Conservation (phyloP, 2,888 invertebrate genomes). For the Ectemnius continuus region DNA sequence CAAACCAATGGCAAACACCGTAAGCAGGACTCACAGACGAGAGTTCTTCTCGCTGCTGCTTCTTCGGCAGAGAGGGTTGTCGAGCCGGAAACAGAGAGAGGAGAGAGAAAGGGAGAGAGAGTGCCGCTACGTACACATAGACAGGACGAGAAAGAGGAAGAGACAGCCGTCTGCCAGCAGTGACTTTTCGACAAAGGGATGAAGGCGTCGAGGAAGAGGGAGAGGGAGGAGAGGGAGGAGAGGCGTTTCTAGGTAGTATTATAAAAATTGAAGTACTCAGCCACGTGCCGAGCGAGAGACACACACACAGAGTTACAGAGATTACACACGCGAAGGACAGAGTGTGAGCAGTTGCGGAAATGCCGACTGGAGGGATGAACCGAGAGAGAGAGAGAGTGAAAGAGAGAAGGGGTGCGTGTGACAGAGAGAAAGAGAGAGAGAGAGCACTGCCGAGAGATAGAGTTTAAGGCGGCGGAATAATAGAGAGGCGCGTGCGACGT, state of each 20-base stretch:
- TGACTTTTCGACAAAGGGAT: constrained; percentile 5
- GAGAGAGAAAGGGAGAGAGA: neutral
- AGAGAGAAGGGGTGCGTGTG: neutral
- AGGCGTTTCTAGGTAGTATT: constrained; percentile 37
- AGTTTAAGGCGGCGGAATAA: neutral
- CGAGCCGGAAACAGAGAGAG: neutral
- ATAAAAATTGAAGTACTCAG: constrained; percentile 27
- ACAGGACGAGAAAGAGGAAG: neutral
- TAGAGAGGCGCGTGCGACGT: neutral
- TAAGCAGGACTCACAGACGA: neutral
- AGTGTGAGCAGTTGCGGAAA: neutral
- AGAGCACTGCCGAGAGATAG: neutral
- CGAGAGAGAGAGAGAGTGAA: neutral
- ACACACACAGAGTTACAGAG: neutral
- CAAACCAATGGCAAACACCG: neutral
- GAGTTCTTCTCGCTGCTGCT: too few species aligned
- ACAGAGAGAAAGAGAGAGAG: neutral
- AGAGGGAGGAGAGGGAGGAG: neutral
- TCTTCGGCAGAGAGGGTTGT: neutral
- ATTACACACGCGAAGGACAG: too few species aligned
- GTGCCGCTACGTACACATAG: neutral
- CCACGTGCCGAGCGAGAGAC: neutral
- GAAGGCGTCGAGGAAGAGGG: too few species aligned
- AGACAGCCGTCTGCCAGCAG: constrained; percentile 6
- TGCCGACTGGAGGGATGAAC: neutral